Conservation (phyloP, 2,797 vertebrate genomes). For the Delichon dasypus region DNA sequence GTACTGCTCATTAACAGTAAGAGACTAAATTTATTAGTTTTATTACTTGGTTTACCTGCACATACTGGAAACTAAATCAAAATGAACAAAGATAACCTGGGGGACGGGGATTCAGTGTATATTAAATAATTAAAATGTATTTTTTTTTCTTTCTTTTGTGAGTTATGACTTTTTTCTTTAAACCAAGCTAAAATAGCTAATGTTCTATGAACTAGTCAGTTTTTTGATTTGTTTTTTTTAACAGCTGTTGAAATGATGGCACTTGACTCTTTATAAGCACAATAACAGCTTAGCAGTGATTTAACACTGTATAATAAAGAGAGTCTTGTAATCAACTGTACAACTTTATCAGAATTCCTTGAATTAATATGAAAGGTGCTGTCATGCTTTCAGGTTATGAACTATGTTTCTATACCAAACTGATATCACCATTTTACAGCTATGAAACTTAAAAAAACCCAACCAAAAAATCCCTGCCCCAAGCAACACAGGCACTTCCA, state of each 20-base stretch:
- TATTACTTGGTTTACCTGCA: neutral
- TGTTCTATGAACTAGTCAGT: neutral
- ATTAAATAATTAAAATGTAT: neutral
- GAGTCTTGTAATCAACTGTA: neutral
- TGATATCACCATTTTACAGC: neutral
- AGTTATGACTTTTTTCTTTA: neutral
- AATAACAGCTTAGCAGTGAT: neutral
- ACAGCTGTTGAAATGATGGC: neutral
- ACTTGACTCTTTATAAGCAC: neutral
- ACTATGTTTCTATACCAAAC: neutral
- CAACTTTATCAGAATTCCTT: neutral
- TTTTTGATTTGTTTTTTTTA: rapidly evolving
- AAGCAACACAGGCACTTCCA: neutral
- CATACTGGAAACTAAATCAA: neutral
- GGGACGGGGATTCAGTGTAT: neutral
- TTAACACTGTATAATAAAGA: neutral
- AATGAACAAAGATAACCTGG: neutral
- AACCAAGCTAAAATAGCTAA: neutral
- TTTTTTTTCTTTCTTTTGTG: neutral
- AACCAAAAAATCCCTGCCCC: neutral
- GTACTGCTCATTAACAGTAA: neutral
- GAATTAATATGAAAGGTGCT: neutral
- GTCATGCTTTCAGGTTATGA: neutral
- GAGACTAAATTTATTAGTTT: neutral
- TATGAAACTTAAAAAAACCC: neutral